Base-by-base conservation (phyloP, 2,888 invertebrate species). In the Calameuta filiformis region DNA sequence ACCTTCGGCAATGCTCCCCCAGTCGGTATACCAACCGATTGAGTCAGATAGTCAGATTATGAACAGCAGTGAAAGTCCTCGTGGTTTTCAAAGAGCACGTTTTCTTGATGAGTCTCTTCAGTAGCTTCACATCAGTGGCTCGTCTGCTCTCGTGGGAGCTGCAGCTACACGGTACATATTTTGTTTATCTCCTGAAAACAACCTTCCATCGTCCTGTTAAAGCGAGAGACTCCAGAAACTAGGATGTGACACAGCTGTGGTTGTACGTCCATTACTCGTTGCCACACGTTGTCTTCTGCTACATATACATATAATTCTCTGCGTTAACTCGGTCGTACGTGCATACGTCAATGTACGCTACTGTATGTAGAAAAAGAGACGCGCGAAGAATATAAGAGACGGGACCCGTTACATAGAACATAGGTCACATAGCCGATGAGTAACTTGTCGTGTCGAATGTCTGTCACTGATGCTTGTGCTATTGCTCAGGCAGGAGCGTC, bases 341-440 rank as follows among this genome's bases (percentile, higher is more conserved):
- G 12, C 31, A 71, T 34, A 23, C 23, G 31, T 34, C 31, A 71
- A 11, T 12, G 56, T 56, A 56, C 15, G 71, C 71, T 33, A 71
- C 71, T 30, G 31, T 34, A 71, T 31, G 71, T 34, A 34, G 71
- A 34, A 71, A 71, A 34, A 12, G 71, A 34, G 31, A 31, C 71
- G 71, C 34, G 34, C 71, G 71, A 71, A 71, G 71, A 71, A 71
- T 71, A 31, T 34, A 56, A 56, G 81, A 76, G 79, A 76, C 79
- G 75, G 78, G 35, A 74, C 75, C 79, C 81, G 79, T 81, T 81
- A 81, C 81, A 71, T 73, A 73, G 76, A 68, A 76, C 76, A 78
- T 76, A 77, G 80, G 76, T 75, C 78, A 77, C 74, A 77, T 73
- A 73, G 75, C 34, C 73, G 78, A 73, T 76, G 81, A 75, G 76